Percentiles rank a stretch among this genome's conserved stretches.
These are phyloP conservation scores for Eurytemora carolleeae DNA, from an alignment of 1,140 invertebrate species.

Conservation along the genomic window DNA sequence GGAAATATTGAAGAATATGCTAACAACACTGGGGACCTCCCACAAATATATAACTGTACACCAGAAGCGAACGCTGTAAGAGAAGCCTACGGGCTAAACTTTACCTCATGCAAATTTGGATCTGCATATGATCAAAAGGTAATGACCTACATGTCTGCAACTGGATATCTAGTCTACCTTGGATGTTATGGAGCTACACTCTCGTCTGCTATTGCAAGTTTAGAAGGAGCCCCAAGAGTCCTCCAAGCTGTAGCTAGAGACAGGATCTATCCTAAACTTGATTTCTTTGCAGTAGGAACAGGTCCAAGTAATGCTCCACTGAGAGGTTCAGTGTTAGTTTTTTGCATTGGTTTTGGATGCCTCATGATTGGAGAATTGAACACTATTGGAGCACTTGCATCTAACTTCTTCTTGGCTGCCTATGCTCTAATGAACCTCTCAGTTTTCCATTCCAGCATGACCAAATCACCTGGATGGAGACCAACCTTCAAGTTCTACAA, in stretches of 20 bases:
- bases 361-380: slow-evolving; percentile 74
- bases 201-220: slow-evolving; percentile 80
- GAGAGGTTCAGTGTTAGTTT: slow-evolving; percentile 72
- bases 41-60: not conserved
- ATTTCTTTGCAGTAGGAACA: slow-evolving; percentile 80
- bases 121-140: slow-evolving; percentile 8
- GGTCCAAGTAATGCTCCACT: slow-evolving; percentile 76
- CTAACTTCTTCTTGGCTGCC: slow-evolving; percentile 86
- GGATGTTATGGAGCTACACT: slow-evolving; percentile 92
- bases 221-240: slow-evolving; percentile 75
- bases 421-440: slow-evolving; percentile 93
- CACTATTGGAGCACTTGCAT: slow-evolving; percentile 76
- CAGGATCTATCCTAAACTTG: slow-evolving; percentile 76
- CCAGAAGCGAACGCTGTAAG: not conserved
- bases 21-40: not conserved
- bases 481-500: slow-evolving; percentile 82
- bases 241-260: slow-evolving; percentile 79
- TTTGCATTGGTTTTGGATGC: slow-evolving; percentile 62
- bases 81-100: not conserved
- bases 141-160: slow-evolving; percentile 68
- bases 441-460: slow-evolving; percentile 69
- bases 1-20: not conserved
- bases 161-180: slow-evolving; percentile 75
- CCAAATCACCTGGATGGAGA: slow-evolving; percentile 63
- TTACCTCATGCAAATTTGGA: slow-evolving; percentile 1